Conservation (phyloP, 2,888 invertebrate genomes). For the Laspeyria flexula region DNA sequence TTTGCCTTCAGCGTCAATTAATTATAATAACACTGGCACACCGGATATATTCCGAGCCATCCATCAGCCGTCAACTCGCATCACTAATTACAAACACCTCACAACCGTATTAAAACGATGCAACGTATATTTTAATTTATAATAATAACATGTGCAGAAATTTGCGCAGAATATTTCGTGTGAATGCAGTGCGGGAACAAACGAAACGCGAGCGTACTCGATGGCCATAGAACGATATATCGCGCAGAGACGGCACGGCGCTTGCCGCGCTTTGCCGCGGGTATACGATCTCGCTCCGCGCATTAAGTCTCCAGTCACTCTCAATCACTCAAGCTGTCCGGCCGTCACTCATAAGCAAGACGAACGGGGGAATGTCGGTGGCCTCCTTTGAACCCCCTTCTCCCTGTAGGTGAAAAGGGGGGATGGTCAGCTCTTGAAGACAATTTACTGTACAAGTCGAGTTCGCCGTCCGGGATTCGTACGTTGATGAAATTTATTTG, state of each 20-base stretch:
- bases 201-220: conserved; percentile 44
- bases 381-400: conserved; percentile 67
- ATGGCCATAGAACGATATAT: conserved; percentile 57
- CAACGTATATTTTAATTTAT: conserved; percentile 78
- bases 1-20: conserved; percentile 38
- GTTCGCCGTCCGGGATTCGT: conserved; percentile 73
- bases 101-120: conserved; percentile 72
- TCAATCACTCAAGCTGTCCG: conserved; percentile 85
- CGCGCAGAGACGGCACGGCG: conserved; percentile 44
- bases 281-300: conserved; percentile 72
- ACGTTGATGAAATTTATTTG: conserved; percentile 81
- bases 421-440: conserved; percentile 84
- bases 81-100: conserved; percentile 75
- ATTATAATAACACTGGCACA: conserved; percentile 52
- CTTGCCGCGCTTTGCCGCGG: conserved; percentile 52
- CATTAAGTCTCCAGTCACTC: conserved; percentile 85
- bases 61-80: conserved; percentile 64
- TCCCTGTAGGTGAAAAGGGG: conserved; percentile 64
- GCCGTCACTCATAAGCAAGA: conserved; percentile 85
- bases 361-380: conserved; percentile 80
- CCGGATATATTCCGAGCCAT: conserved; percentile 53
- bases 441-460: conserved; percentile 82
- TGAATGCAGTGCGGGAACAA: conserved; percentile 25
- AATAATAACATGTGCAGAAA: conserved; percentile 71
- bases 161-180: conserved; percentile 17